These are phyloP conservation scores for Gonioctena quinquepunctata DNA, from an alignment of 1,140 invertebrate genomes.

Conservation along the genomic window DNA sequence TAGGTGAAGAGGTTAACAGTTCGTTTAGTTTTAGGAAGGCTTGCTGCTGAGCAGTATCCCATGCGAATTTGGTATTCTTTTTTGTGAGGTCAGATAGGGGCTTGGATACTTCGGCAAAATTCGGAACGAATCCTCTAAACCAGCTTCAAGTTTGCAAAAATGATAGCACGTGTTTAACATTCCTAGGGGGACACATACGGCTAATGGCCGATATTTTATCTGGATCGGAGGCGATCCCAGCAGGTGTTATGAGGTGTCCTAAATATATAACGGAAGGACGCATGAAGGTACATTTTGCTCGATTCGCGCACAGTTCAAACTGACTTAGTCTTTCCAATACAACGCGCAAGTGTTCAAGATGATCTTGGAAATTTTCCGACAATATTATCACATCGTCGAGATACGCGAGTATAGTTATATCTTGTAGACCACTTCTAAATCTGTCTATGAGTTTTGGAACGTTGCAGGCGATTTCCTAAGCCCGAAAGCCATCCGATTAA, in stretches of 20 bases:
- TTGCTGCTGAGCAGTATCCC: conserved; percentile 43
- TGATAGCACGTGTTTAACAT: background rate
- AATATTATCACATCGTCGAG: background rate
- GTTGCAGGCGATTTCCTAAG: background rate
- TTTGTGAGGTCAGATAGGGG: conserved; percentile 39
- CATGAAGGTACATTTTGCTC: background rate
- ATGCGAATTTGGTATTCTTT: conserved; percentile 44
- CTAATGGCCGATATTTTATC: background rate
- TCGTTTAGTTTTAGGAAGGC: conserved; percentile 40
- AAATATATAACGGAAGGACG: background rate
- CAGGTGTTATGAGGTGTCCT: background rate
- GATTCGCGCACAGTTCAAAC: background rate
- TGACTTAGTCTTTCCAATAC: background rate
- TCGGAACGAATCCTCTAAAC: conserved; percentile 28
- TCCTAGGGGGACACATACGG: background rate
- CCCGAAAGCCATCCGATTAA: background rate
- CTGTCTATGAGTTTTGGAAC: background rate
- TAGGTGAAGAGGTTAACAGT: conserved; percentile 1
- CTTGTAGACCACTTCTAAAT: background rate
- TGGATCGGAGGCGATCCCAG: background rate
- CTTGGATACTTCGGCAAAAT: conserved; percentile 21
- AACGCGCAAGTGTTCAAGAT: background rate
- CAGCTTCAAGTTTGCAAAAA: conserved; percentile 27
- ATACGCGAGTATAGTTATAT: background rate
- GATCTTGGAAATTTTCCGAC: background rate